A percentile compares a stretch with the other conserved stretches of the same genome.
Conservation (phyloP, 1,140 invertebrate species). For the Druon quercuslanigerum region DNA sequence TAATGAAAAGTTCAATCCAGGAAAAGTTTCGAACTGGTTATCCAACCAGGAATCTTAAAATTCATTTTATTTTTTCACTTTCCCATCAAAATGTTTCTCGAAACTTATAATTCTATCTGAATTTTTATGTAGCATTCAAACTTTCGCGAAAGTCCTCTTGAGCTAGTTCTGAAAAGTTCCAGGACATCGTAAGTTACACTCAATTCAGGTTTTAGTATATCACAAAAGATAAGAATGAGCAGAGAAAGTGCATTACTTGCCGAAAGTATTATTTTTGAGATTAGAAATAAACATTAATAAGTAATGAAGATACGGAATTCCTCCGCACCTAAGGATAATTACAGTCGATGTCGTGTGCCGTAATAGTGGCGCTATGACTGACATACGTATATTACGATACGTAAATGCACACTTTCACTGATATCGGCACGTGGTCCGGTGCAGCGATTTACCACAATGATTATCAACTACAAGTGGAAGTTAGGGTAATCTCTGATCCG, state of each 20-base stretch:
- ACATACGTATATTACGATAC: constrained; percentile 52
- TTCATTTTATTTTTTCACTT: background rate
- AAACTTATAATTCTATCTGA: background rate
- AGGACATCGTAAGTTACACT: background rate
- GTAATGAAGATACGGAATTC: constrained; percentile 34
- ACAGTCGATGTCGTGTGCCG: constrained; percentile 52
- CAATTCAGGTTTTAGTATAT: background rate
- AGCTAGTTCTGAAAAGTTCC: background rate
- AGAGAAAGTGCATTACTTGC: background rate
- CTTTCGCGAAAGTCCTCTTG: too few species aligned
- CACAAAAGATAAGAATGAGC: background rate
- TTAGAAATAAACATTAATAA: background rate
- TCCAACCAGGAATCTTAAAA: too few species aligned
- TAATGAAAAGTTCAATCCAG: background rate
- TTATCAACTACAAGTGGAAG: constrained; percentile 26
- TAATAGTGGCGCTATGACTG: constrained; percentile 60
- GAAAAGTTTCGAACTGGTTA: too few species aligned
- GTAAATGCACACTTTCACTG: constrained; percentile 60
- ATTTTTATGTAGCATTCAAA: too few species aligned
- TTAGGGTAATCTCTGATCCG: constrained; percentile 13
- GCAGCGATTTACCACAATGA: constrained; percentile 7
- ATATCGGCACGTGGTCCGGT: constrained; percentile 51
- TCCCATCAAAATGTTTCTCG: background rate
- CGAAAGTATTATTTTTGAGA: too few species aligned
- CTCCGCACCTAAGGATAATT: constrained; percentile 50